Conservation (phyloP, 2,888 invertebrate species). For the Drosophila niveifrons region DNA sequence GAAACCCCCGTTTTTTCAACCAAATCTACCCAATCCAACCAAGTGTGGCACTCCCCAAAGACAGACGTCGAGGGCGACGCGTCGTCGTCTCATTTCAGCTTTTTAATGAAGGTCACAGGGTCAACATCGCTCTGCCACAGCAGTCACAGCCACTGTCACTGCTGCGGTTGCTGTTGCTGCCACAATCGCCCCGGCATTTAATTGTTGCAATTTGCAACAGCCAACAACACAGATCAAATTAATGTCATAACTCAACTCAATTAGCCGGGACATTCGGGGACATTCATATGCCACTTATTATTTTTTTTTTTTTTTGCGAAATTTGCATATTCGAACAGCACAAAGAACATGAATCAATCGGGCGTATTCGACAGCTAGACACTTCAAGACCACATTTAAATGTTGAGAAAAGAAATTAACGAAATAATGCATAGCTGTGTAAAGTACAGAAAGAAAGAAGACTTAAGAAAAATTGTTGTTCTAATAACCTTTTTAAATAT, state of each 20-base stretch:
- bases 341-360: background rate
- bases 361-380: too few species aligned
- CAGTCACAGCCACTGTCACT: constrained; percentile 12
- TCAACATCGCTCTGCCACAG: constrained; percentile 31
- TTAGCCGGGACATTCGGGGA: constrained; percentile 55
- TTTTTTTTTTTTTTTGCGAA: background rate
- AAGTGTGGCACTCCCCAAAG: constrained; percentile 16
- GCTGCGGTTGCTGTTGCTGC: constrained; percentile 23
- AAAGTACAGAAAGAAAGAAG: too few species aligned
- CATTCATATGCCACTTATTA: constrained; percentile 5
- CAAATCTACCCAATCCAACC: background rate
- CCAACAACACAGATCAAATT: constrained; percentile 64
- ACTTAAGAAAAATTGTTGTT: too few species aligned
- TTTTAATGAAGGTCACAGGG: constrained; percentile 70
- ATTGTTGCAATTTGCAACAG: constrained; percentile 71
- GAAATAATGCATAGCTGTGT: too few species aligned
- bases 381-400: too few species aligned
- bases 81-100: constrained; percentile 48
- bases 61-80: constrained; percentile 32
- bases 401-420: too few species aligned
- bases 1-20: constrained; percentile 6
- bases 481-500: too few species aligned
- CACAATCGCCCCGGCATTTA: constrained; percentile 57
- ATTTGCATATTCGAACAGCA: constrained; percentile 5
- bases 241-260: constrained; percentile 79